Conservation (phyloP, 2,888 invertebrate species). For the Masnerella sp. region DNA sequence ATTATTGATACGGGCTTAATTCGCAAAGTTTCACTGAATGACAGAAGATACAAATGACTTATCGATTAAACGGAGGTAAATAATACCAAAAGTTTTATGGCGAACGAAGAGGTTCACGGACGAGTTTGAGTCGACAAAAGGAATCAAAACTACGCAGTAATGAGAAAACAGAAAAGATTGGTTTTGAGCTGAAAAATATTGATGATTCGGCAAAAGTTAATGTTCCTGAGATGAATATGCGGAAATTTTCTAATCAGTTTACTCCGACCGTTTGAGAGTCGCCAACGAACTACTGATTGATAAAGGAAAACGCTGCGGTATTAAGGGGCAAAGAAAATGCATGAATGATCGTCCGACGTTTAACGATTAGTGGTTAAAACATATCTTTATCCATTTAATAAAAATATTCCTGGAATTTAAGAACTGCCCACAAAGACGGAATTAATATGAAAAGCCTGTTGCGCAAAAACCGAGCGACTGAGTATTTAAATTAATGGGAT, state of each 20-base stretch:
- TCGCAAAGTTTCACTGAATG: conserved; percentile 61
- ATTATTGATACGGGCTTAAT: conserved; percentile 55
- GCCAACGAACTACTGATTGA: conserved; percentile 29
- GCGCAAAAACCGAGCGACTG: conserved; percentile 26
- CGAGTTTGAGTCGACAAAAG: conserved; percentile 37
- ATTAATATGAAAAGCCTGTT: conserved; percentile 46
- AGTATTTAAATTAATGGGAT: conserved; percentile 32
- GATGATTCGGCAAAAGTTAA: conserved; percentile 27
- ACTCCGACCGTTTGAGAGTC: conserved; percentile 15
- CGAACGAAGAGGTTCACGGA: conserved; percentile 20
- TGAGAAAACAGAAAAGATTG: conserved; percentile 40
- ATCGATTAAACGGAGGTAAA: conserved; percentile 53
- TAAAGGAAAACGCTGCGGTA: conserved; percentile 3
- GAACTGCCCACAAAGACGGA: conserved; percentile 17
- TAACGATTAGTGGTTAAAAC: conserved; percentile 9
- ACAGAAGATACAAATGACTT: conserved; percentile 43
- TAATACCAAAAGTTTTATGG: conserved; percentile 60
- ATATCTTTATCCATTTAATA: conserved; percentile 30
- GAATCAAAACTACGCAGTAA: conserved; percentile 57
- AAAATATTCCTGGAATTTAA: conserved; percentile 18
- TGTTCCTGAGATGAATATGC: conserved; percentile 10
- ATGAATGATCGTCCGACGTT: conserved; percentile 1
- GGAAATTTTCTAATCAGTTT: conserved; percentile 33
- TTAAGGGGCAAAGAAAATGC: not conserved
- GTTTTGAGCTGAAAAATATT: conserved; percentile 15